Evolutionary conservation across 1,140 invertebrate species (phyloP).

Genomic region (Ostrea edulis): DNA sequence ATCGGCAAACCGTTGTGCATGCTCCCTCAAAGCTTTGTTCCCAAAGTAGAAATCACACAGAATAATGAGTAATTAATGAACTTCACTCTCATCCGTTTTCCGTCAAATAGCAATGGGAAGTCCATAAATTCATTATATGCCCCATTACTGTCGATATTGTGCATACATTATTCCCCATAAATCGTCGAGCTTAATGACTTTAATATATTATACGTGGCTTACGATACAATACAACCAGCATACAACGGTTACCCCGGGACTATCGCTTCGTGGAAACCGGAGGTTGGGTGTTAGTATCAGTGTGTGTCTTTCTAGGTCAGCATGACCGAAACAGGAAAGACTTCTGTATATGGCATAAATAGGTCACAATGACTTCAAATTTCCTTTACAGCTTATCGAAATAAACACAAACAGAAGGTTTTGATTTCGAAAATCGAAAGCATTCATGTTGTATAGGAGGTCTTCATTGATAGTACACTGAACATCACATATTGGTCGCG

Average conservation of each 20-base stretch:
- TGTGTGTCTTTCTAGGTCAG: background rate
- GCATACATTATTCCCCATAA: background rate
- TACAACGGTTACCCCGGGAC: background rate
- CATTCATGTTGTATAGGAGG: too few species aligned
- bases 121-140: conserved; percentile 24
- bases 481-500: too few species aligned
- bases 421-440: too few species aligned
- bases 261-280: too few species aligned
- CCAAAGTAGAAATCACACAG: background rate
- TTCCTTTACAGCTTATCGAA: too few species aligned
- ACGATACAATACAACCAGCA: background rate
- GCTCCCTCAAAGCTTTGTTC: background rate
- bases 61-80: background rate
- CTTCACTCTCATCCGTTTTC: background rate
- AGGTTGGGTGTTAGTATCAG: background rate
- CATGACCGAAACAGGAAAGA: background rate
- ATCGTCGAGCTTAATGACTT: background rate
- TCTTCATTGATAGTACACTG: too few species aligned
- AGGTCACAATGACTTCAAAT: too few species aligned
- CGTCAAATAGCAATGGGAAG: background rate
- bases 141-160: background rate
- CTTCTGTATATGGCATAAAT: too few species aligned
- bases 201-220: background rate
- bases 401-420: too few species aligned
- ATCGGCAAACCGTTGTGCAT: too few species aligned